Evolutionary conservation across 2,797 vertebrate species (phyloP).

Genomic region (Chanos chanos): DNA sequence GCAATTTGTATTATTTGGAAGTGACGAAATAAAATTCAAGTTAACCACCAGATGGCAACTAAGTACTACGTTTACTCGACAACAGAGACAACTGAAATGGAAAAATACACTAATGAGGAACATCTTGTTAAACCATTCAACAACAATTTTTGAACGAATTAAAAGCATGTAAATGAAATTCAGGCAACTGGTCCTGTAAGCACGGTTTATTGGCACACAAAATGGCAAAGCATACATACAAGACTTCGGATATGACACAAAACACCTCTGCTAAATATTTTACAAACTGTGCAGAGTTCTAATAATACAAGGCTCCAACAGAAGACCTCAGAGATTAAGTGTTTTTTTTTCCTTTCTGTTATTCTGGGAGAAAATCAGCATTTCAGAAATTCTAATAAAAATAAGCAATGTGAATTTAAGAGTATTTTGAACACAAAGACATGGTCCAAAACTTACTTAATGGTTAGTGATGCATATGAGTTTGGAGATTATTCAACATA

Average conservation of each 20-base stretch:
- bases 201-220: constrained; percentile 99
- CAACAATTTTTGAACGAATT: too few relatives aligned
- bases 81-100: too few relatives aligned
- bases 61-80: too few relatives aligned
- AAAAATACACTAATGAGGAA: too few relatives aligned
- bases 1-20: too few relatives aligned
- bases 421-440: too few relatives aligned
- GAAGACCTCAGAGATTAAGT: constrained; percentile 51
- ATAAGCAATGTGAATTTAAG: constrained; percentile 79
- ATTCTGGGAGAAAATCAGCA: neutral
- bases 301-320: constrained; percentile 92
- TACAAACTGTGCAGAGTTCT: constrained; percentile 87
- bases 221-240: constrained; percentile 99
- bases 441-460: too few relatives aligned
- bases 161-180: neutral
- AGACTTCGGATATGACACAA: constrained; percentile 96
- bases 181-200: constrained; percentile 67
- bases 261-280: constrained; percentile 91
- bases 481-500: too few relatives aligned
- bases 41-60: too few relatives aligned
- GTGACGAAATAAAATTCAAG: too few relatives aligned
- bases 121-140: too few relatives aligned
- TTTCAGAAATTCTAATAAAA: constrained; percentile 92
- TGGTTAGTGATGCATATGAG: too few relatives aligned
- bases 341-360: constrained; percentile 8